Percentiles rank a stretch among this genome's conserved stretches.
Conservation (phyloP, 2,888 invertebrate genomes). For the Hypselothyrea guttata region DNA sequence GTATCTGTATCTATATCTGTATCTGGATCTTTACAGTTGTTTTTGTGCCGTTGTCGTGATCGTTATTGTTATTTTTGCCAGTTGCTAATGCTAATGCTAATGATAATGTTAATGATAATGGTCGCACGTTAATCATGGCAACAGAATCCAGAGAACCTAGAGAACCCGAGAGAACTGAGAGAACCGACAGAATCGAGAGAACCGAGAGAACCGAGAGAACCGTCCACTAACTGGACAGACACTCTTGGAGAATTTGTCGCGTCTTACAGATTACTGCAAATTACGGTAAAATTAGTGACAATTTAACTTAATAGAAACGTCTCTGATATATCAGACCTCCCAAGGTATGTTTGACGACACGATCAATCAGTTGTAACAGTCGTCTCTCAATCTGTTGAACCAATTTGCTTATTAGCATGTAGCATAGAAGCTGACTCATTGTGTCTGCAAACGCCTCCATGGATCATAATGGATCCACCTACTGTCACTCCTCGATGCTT, state of each 20-base stretch:
- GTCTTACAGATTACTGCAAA: slow-evolving; percentile 24
- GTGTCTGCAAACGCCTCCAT: slow-evolving; percentile 29
- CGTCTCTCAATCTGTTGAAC: slow-evolving; percentile 23
- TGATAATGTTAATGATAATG: slow-evolving; percentile 54
- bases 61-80: slow-evolving; percentile 8
- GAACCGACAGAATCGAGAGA: slow-evolving; percentile 15
- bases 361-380: slow-evolving; percentile 28
- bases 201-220: slow-evolving; percentile 9
- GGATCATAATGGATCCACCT: neutral
- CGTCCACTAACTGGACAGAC: slow-evolving; percentile 2
- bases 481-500: slow-evolving; percentile 4
- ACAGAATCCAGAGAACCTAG: slow-evolving; percentile 13
- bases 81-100: slow-evolving; percentile 29
- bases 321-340: slow-evolving; percentile 20
- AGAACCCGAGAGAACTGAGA: slow-evolving; percentile 30
- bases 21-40: slow-evolving; percentile 52
- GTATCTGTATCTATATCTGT: slow-evolving; percentile 12
- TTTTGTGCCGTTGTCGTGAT: slow-evolving; percentile 42
- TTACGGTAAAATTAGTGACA: slow-evolving; percentile 49
- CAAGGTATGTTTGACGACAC: slow-evolving; percentile 14
- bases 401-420: slow-evolving; percentile 26
- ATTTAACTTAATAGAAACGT: slow-evolving; percentile 13
- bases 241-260: slow-evolving; percentile 11
- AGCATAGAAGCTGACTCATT: slow-evolving; percentile 35
- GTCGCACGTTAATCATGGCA: slow-evolving; percentile 57